Conservation (phyloP, 1,140 invertebrate genomes). For the Eueides isabella region DNA sequence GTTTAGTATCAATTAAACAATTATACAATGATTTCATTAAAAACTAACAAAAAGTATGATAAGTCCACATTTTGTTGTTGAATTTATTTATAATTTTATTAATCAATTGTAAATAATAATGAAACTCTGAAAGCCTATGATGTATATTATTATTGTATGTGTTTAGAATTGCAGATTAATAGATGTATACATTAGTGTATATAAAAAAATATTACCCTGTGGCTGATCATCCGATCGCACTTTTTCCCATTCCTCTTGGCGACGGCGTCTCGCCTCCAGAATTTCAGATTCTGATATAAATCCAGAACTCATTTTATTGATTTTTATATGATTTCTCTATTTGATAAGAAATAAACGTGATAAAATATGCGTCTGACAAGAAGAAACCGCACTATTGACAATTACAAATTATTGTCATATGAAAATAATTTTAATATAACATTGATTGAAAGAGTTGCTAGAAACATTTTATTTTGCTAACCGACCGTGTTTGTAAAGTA, state of each 20-base stretch:
- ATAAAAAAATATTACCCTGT: conserved; percentile 83
- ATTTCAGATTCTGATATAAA: conserved; percentile 95
- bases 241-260: conserved; percentile 98
- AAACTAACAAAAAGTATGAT: background rate
- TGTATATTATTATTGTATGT: background rate
- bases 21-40: background rate
- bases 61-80: background rate
- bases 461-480: background rate
- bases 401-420: conserved; percentile 1
- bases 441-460: background rate
- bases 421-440: background rate
- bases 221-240: conserved; percentile 94
- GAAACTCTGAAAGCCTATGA: too few species aligned
- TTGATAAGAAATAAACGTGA: conserved; percentile 11
- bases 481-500: too few species aligned
- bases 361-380: conserved; percentile 9
- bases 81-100: background rate
- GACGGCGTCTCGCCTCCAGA: conserved; percentile 87
- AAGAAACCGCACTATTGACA: conserved; percentile 17
- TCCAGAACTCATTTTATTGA: conserved; percentile 87
- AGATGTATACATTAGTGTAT: background rate
- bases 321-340: conserved; percentile 52
- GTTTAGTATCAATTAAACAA: background rate
- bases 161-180: background rate
- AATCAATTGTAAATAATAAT: background rate